Evolutionary conservation across 2,888 invertebrate genomes (phyloP).

Genomic region (Deilephila elpenor): DNA sequence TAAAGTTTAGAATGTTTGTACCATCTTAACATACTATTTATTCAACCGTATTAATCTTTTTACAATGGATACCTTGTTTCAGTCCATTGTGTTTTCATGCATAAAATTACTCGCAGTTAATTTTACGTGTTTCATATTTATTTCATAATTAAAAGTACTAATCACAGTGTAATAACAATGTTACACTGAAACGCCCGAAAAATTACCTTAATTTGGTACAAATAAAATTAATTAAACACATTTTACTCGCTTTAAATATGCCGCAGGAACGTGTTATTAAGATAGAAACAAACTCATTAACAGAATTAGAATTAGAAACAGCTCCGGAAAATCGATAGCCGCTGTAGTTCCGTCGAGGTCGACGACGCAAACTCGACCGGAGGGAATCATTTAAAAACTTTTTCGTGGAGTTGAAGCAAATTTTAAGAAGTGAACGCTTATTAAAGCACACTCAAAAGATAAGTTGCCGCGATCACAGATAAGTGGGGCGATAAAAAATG

Average conservation of each 20-base stretch:
- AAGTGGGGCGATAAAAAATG: slow-evolving; percentile 12
- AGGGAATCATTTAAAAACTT: background rate
- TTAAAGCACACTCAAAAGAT: background rate
- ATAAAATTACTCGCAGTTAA: too few relatives aligned
- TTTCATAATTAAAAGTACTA: background rate
- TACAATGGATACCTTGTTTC: background rate
- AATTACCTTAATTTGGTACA: background rate
- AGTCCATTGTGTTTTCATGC: too few relatives aligned
- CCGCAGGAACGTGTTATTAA: slow-evolving; percentile 7
- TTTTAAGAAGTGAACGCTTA: slow-evolving; percentile 5
- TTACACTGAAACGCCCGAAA: background rate
- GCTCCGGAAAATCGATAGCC: slow-evolving; percentile 7
- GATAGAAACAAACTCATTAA: slow-evolving; percentile 20
- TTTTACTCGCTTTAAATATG: slow-evolving; percentile 4
- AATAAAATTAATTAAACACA: slow-evolving; percentile 17
- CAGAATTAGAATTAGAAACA: background rate
- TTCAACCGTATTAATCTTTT: background rate
- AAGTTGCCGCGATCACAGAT: slow-evolving; percentile 6
- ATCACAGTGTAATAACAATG: background rate
- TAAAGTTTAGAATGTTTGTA: slow-evolving; percentile 1
- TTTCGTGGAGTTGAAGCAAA: background rate
- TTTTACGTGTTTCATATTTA: too few relatives aligned
- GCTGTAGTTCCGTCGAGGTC: background rate
- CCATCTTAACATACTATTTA: background rate
- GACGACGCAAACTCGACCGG: background rate